Base-by-base conservation (phyloP, 2,888 invertebrate species). In the Baccha elongata region DNA sequence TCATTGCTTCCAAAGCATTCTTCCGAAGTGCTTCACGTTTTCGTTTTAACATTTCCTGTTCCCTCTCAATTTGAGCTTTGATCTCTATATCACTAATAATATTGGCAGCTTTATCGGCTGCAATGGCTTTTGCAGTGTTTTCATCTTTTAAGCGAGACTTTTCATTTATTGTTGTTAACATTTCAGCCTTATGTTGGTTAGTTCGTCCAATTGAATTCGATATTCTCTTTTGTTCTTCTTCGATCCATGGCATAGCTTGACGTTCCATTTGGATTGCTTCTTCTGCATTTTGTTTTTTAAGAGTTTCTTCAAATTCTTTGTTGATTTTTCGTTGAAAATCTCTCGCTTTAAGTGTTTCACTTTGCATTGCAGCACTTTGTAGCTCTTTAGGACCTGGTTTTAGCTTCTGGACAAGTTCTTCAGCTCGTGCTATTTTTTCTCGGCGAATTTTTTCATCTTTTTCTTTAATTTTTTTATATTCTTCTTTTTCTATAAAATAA, bases 221-320 rank as follows among this genome's bases (percentile, higher is more conserved):
- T 62, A 90, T 88, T 13, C 90, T 87, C 58, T 78, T 48, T 65
- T 90, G 88, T 19, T 89, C 88, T 53, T 89, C 88, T 46, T 90
- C 87, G 4, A 91, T 87, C 65, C 89, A 88, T 29, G 88, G 87
- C 75, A 89, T 86, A 78, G 91, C 89, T 83, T 91, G 90, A 3
- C 88, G 86, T 21, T 86, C 85, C 65, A 87, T 86, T 42, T 89
- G 88, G 53, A 88, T 86, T 1, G 86, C 87, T 84, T 91, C 91
- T 74, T 88, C 86, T 0, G 78, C 46, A 5, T 85, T 85, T 40
- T 88, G 87, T 23, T 90, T 86, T 68, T 87, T 87, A 6, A 85
- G 21, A 3, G 86, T 86, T 35, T 85, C 86, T 26, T 87, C 87
- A 17, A 88, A 87, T 50, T 89, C 87, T 8, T 84, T 81, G 37